These are phyloP conservation scores for Stenopsyche tienmushanensis DNA, from an alignment of 1,140 invertebrate species.

Conservation along the genomic window DNA sequence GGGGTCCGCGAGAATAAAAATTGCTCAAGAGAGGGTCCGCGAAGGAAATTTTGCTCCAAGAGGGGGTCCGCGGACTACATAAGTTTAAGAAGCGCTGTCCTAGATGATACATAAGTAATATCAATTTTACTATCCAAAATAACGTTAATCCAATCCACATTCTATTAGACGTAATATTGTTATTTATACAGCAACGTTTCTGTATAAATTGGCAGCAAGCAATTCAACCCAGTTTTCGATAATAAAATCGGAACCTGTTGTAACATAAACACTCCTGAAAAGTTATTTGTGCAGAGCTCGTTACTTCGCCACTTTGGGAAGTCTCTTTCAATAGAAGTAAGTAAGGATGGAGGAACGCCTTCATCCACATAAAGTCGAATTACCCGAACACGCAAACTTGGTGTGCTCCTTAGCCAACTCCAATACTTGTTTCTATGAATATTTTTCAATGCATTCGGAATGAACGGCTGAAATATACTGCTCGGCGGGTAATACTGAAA, in stretches of 20 bases:
- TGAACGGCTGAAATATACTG: slow-evolving; percentile 11
- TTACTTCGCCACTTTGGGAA: not conserved
- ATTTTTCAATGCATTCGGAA: slow-evolving; percentile 30
- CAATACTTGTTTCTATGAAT: slow-evolving; percentile 5
- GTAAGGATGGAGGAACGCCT: slow-evolving; percentile 1
- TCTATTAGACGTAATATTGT: too few species aligned
- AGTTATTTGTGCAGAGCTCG: slow-evolving; percentile 11
- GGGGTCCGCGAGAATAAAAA: too few species aligned
- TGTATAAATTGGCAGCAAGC: too few species aligned
- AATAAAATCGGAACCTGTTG: not conserved
- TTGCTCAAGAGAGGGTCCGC: too few species aligned
- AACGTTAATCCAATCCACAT: too few species aligned
- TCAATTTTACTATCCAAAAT: too few species aligned
- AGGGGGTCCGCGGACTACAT: too few species aligned
- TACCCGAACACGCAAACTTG: slow-evolving; percentile 7
- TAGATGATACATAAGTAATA: too few species aligned
- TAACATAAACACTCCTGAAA: slow-evolving; percentile 10
- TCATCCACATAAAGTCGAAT: slow-evolving; percentile 27
- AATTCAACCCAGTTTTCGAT: too few species aligned
- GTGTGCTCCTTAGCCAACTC: not conserved
- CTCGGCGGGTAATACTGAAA: not conserved
- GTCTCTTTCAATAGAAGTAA: not conserved
- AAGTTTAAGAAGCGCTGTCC: too few species aligned
- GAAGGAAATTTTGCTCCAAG: too few species aligned
- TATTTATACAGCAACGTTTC: too few species aligned